Percentiles rank a stretch among this genome's conserved stretches.
Conservation (phyloP, 2,888 invertebrate species). For the Lasioglossum figueresi region DNA sequence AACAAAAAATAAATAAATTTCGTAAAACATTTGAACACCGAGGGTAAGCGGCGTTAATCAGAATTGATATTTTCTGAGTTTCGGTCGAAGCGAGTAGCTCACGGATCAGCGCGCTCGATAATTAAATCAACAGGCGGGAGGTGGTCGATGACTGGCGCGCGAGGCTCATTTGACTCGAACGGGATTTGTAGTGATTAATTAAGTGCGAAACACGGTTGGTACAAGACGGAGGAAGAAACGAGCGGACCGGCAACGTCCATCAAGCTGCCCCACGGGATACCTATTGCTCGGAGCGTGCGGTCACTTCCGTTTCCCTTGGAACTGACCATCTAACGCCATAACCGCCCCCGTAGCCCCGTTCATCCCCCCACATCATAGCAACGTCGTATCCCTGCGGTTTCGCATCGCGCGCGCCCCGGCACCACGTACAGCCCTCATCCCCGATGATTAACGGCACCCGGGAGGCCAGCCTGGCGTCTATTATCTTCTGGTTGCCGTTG, state of each 20-base stretch:
- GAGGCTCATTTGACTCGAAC: constrained; percentile 32
- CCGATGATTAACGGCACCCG: constrained; percentile 81
- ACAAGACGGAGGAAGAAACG: constrained; percentile 63
- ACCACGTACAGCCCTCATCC: constrained; percentile 71
- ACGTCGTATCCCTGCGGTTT: constrained; percentile 73
- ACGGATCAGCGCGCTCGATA: constrained; percentile 16
- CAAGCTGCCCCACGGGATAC: constrained; percentile 73
- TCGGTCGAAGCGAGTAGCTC: neutral
- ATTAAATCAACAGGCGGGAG: constrained; percentile 38
- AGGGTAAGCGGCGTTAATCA: neutral
- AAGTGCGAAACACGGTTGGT: constrained; percentile 59
- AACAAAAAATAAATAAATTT: neutral
- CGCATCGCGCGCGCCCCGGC: constrained; percentile 65
- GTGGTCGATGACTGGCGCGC: constrained; percentile 20
- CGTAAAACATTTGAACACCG: neutral
- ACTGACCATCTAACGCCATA: constrained; percentile 77
- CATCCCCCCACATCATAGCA: constrained; percentile 52
- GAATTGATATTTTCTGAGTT: neutral
- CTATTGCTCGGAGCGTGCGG: constrained; percentile 70
- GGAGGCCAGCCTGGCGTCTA: constrained; percentile 78
- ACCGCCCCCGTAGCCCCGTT: constrained; percentile 61
- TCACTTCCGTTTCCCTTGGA: constrained; percentile 80
- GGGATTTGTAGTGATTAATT: constrained; percentile 65
- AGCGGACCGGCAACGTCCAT: constrained; percentile 70
- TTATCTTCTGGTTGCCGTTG: constrained; percentile 78